phyloP scores from a whole-genome alignment of 92 coral and sea anemone genomes.

The Zoanthus gigantus region DNA sequence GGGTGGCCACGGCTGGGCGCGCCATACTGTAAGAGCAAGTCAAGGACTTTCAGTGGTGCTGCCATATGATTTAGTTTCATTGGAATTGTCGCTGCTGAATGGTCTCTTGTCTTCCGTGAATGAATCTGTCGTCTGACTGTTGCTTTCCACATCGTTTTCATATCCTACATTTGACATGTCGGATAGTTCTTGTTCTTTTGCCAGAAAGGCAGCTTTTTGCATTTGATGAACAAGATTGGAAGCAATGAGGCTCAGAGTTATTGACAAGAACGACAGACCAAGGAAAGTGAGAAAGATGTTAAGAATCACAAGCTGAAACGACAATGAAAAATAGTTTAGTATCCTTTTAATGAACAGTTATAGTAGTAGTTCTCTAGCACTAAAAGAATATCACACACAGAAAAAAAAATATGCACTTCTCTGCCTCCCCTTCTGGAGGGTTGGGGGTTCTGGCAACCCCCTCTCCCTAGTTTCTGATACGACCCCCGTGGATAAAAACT shows the following conservation, averaged over 20 bases:
- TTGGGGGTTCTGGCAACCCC: no score
- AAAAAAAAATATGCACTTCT: no score
- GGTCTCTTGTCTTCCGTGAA: slow-evolving; percentile 63
- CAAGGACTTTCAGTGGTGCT: slow-evolving; percentile 65
- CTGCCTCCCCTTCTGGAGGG: no score
- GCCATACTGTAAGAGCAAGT: neutral
- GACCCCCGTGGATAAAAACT: no score
- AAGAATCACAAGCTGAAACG: slow-evolving; percentile 76
- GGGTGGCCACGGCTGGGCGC: no score
- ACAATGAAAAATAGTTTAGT: neutral
- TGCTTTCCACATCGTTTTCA: slow-evolving; percentile 63
- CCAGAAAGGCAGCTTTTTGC: slow-evolving; percentile 78
- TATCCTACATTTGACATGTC: slow-evolving; percentile 67
- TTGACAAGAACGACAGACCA: slow-evolving; percentile 82
- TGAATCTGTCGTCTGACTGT: slow-evolving; percentile 23
- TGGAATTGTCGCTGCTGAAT: slow-evolving; percentile 58
- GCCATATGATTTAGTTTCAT: slow-evolving; percentile 87
- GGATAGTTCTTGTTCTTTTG: slow-evolving; percentile 76
- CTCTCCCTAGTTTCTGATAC: no score
- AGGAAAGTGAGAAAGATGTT: slow-evolving; percentile 75
- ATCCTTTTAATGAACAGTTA: no score
- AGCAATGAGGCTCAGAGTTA: slow-evolving; percentile 86
- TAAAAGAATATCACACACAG: no score
- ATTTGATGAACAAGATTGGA: slow-evolving; percentile 84
- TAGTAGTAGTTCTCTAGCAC: no score